Conservation (phyloP, 2,888 invertebrate genomes). For the Eulithis testata region DNA sequence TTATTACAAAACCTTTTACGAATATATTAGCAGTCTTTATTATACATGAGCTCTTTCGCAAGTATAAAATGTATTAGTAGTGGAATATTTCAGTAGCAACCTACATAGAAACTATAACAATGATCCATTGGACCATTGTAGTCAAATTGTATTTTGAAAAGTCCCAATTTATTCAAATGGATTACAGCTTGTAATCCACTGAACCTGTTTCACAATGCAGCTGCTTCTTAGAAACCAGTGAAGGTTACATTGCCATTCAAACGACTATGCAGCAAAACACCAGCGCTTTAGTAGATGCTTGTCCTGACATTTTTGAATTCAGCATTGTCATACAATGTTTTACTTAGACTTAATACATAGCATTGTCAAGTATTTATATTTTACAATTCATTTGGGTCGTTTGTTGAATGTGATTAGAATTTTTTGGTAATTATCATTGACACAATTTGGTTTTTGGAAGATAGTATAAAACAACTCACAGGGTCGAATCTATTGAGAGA, state of each 20-base stretch:
- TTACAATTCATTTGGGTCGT: too few species aligned
- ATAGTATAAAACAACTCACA: too few species aligned
- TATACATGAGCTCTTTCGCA: background rate
- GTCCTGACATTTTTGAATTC: slow-evolving; percentile 1
- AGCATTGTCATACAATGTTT: slow-evolving; percentile 18
- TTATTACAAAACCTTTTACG: too few species aligned
- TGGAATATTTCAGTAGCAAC: slow-evolving; percentile 27
- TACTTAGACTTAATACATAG: too few species aligned
- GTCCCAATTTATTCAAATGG: slow-evolving; percentile 21
- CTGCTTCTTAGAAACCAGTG: too few species aligned
- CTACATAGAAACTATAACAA: slow-evolving; percentile 15
- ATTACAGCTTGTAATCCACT: slow-evolving; percentile 10
- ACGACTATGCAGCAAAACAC: background rate
- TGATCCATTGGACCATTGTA: slow-evolving; percentile 59
- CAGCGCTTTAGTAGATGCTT: background rate
- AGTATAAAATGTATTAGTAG: slow-evolving; percentile 2
- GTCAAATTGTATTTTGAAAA: slow-evolving; percentile 51
- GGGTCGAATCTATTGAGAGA: too few species aligned
- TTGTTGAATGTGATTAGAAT: too few species aligned
- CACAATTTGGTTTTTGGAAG: too few species aligned
- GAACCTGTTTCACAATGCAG: background rate
- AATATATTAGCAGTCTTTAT: too few species aligned
- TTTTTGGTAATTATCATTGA: too few species aligned
- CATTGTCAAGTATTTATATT: too few species aligned
- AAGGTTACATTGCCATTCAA: too few species aligned